Conservation (phyloP, 2,797 vertebrate genomes). For the Sebastolobus alascanus region DNA sequence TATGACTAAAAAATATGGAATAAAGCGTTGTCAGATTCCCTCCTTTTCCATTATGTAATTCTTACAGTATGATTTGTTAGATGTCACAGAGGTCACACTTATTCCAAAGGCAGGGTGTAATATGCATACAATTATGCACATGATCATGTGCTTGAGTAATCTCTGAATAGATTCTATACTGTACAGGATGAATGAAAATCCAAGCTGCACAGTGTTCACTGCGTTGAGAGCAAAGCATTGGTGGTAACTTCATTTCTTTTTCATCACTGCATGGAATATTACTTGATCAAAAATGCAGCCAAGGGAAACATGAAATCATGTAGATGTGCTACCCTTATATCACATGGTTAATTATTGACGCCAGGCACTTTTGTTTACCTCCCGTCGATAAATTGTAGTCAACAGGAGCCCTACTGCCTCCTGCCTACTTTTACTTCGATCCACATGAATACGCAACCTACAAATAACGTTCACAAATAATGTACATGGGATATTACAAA, state of each 20-base stretch:
- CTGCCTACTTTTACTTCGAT: conserved; percentile 17
- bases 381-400: conserved; percentile 9
- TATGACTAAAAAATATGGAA: conserved; percentile 1
- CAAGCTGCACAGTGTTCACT: not conserved
- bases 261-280: not conserved
- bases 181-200: conserved; percentile 13
- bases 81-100: conserved; percentile 1
- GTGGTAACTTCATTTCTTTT: not conserved
- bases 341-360: conserved; percentile 42
- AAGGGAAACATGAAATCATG: not conserved
- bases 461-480: conserved; percentile 55
- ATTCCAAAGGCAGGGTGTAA: not conserved
- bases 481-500: conserved; percentile 48
- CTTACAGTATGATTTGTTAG: not conserved
- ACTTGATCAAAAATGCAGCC: conserved; percentile 7
- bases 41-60: conserved; percentile 8
- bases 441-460: conserved; percentile 25
- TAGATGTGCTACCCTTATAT: not conserved
- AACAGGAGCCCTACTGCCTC: conserved; percentile 22
- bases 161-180: not conserved
- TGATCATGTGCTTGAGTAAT: conserved; percentile 19
- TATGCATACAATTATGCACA: conserved; percentile 1
- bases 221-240: not conserved
- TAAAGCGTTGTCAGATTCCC: not conserved
- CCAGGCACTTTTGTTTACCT: conserved; percentile 29